Percentiles rank a stretch among this genome's conserved stretches.
Conservation (phyloP, 2,888 invertebrate species). For the Chrysolina americana region DNA sequence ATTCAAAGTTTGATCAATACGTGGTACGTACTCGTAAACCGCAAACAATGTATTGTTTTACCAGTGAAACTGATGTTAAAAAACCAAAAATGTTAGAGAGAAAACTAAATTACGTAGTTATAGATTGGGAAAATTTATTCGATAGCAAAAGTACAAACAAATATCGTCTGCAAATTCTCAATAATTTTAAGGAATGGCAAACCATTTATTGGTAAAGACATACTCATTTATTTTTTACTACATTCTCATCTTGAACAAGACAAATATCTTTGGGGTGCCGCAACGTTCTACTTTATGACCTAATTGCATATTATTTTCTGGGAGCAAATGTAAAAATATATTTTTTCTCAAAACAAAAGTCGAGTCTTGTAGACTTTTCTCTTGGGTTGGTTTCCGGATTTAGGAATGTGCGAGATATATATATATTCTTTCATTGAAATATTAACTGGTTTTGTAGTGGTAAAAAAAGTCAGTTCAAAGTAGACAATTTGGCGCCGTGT, state of each 20-base stretch:
- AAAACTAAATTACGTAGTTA: constrained; percentile 46
- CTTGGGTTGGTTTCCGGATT: too few species aligned
- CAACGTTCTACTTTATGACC: background rate
- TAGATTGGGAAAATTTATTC: constrained; percentile 57
- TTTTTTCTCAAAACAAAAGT: too few species aligned
- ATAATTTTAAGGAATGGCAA: constrained; percentile 58
- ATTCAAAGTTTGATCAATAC: constrained; percentile 15
- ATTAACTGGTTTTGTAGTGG: constrained; percentile 63
- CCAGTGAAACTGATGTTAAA: background rate
- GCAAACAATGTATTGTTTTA: background rate
- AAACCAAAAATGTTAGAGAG: constrained; percentile 45
- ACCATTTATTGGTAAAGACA: constrained; percentile 59
- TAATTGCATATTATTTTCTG: too few species aligned
- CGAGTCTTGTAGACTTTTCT: too few species aligned
- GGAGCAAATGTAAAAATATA: too few species aligned
- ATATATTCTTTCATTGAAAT: too few species aligned
- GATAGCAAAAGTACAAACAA: constrained; percentile 37
- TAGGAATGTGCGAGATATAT: too few species aligned
- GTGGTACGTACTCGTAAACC: background rate
- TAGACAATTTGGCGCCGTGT: constrained; percentile 70
- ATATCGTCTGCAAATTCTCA: constrained; percentile 53
- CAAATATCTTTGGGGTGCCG: background rate
- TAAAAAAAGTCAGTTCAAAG: constrained; percentile 67
- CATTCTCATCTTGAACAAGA: background rate
- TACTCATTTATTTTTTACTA: background rate